Evolutionary conservation across 2,113 vertebrate genomes (phyloP), one percentile per base, ranked within the genome.

Genomic region (Labeo rohita): DNA sequence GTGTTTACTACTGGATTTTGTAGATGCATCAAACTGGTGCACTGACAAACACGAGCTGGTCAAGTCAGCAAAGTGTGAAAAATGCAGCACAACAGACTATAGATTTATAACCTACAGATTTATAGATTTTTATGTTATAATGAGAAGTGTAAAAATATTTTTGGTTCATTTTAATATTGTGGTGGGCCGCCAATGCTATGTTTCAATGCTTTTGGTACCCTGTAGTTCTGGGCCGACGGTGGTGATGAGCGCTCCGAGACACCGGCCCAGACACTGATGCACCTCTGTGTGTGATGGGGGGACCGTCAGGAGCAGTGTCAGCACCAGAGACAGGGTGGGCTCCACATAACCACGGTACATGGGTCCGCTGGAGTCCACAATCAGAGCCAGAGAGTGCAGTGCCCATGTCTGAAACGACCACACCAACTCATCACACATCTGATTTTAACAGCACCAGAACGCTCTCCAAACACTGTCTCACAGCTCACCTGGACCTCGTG

Each of bases 321-420:
- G 97, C 43, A 99, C 98, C 4, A 99, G 94, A 45, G 98, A 99
- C 1, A 99, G 94, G 0, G 98, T 99, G 23, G 98, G 98, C 82
- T 99, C 98, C 89, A 99, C 98, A 0, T 99, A 99, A 6, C 98
- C 97, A 63, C 98, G 95, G 89, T 99, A 99, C 98, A 99, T 99
- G 3, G 98, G 98, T 1, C 98, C 98, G 84, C 98, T 99, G 1
- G 98, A 99, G 90, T 99, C 98, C 90, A 99, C 98, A 83, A 99
- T 99, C 81, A 99, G 94, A 65, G 98, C 98, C 91, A 99, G 95
- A 0, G 98, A 99, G 91, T 99, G 98, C 79, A 99, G 96, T 83
- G 98, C 96, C 98, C 98, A 99, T 0, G 98, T 99, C 98, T 99
- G 92, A 45, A 73, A 78, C 63, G 0, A 50, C 47, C 75, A 70